Base-by-base conservation (phyloP, 2,888 invertebrate genomes). In the Anthrax anthrax region DNA sequence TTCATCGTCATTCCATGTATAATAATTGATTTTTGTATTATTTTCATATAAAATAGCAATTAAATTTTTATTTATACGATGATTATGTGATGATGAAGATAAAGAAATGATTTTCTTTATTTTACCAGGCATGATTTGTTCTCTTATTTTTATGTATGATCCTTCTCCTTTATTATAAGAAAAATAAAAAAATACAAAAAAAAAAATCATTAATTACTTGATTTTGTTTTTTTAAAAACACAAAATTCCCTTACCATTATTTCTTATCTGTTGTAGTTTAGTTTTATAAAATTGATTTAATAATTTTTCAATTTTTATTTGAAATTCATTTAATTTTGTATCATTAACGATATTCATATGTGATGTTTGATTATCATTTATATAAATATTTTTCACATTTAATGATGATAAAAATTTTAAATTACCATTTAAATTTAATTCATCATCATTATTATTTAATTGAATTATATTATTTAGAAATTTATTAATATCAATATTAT, bases 401-500 rank as follows among this genome's bases (percentile, higher is more conserved):
- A 64, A 44, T 0, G 60, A 56, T 34, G 59, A 56, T 8, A 54
- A 52, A 44, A 67, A 65, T 2, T 57, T 47, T 32, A 66, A 36
- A 48, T 58, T 52, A 13, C 59, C 57, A 1, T 48, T 39, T 14
- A 52, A 42, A 14, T 37, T 39, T 12, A 48, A 17, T 8, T 14
- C 40, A 23, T 23, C 8, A 23, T 8, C 23, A 32, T 12, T 4
- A 37, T 37, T 16, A 10, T 8, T 34, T 3, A 18, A 32, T 16
- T 50, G 19, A 3, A 56, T 52, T 54, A 62, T 64, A 61, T 57
- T 56, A 49, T 50, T 32, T 63, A 59, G 51, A 60, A 70, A 56
- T 57, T 56, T 27, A 56, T 58, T 55, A 2, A 65, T 55, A 44
- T 62, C 61, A 37, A 65, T 57, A 2, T 60, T 60, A 50, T 65